Conservation (phyloP, 2,113 vertebrate species). For the Melanotaenia duboulayi region DNA sequence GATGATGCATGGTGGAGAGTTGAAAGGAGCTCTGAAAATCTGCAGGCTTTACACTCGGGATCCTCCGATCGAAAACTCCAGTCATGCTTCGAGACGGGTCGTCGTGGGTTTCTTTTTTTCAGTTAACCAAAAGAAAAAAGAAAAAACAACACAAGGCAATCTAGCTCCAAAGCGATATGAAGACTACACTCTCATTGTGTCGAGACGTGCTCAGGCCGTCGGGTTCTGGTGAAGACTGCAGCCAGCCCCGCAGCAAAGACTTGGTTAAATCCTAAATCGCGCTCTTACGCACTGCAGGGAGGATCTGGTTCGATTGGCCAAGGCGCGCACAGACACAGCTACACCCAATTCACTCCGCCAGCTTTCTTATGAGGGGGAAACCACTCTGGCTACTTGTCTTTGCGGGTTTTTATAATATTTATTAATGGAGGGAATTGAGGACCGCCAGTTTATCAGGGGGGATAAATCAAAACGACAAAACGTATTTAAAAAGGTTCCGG, state of each 20-base stretch:
- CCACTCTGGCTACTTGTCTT: slow-evolving; percentile 60
- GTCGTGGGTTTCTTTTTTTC: slow-evolving; percentile 65
- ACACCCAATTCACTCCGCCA: slow-evolving; percentile 94
- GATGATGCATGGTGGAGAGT: slow-evolving; percentile 90
- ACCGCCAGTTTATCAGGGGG: slow-evolving; percentile 43
- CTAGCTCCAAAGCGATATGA: slow-evolving; percentile 67
- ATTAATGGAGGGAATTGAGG: slow-evolving; percentile 69
- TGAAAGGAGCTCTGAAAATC: slow-evolving; percentile 95
- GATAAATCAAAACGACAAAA: slow-evolving; percentile 40
- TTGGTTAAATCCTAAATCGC: slow-evolving; percentile 99
- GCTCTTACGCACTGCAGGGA: slow-evolving; percentile 99
- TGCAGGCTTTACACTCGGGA: slow-evolving; percentile 90
- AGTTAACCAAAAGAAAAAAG: slow-evolving; percentile 7
- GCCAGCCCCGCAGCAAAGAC: slow-evolving; percentile 93
- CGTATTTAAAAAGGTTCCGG: slow-evolving; percentile 17
- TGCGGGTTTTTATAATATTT: slow-evolving; percentile 71
- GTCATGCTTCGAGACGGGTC: slow-evolving; percentile 86
- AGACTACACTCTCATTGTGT: slow-evolving; percentile 80
- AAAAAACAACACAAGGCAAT: slow-evolving; percentile 48
- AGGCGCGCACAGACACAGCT: slow-evolving; percentile 86
- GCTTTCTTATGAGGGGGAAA: slow-evolving; percentile 85
- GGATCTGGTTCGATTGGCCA: slow-evolving; percentile 99
- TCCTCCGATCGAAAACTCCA: slow-evolving; percentile 98
- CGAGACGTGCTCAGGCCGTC: slow-evolving; percentile 74
- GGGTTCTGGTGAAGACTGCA: slow-evolving; percentile 91